Evolutionary conservation across 1,140 invertebrate genomes (phyloP).

Genomic region (Drosophila saltans): DNA sequence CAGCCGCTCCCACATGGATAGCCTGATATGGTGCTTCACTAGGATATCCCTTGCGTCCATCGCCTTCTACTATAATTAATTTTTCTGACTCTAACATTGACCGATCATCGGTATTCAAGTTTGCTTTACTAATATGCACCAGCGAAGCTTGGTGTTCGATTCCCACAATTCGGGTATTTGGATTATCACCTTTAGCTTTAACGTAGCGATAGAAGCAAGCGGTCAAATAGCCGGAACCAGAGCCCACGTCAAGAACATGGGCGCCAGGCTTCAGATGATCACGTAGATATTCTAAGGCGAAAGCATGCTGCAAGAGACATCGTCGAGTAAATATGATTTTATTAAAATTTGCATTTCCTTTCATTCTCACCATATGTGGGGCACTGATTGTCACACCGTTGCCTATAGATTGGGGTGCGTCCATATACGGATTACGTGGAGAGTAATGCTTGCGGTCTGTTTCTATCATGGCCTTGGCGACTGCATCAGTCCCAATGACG

Average conservation of each 20-base stretch:
- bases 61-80: conserved; percentile 90
- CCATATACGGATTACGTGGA: conserved; percentile 89
- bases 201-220: conserved; percentile 92
- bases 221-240: conserved; percentile 97
- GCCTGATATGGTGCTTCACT: conserved; percentile 89
- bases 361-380: conserved; percentile 94
- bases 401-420: conserved; percentile 95
- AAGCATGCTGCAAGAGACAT: conserved; percentile 88
- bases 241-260: conserved; percentile 96
- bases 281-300: conserved; percentile 94
- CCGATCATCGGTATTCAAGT: conserved; percentile 91
- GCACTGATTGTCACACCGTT: conserved; percentile 98
- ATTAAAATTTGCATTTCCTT: background rate
- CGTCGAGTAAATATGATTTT: background rate
- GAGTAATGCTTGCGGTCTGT: conserved; percentile 92
- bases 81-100: conserved; percentile 87
- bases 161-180: conserved; percentile 90
- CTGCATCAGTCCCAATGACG: conserved; percentile 91
- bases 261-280: conserved; percentile 92
- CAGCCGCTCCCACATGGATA: conserved; percentile 92
- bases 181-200: conserved; percentile 83
- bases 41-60: conserved; percentile 91
- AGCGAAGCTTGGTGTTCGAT: conserved; percentile 97
- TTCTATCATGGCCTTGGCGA: conserved; percentile 92
- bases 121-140: conserved; percentile 89